Base-by-base conservation (phyloP, 2,113 vertebrate species). In the Dipodomys merriami region DNA sequence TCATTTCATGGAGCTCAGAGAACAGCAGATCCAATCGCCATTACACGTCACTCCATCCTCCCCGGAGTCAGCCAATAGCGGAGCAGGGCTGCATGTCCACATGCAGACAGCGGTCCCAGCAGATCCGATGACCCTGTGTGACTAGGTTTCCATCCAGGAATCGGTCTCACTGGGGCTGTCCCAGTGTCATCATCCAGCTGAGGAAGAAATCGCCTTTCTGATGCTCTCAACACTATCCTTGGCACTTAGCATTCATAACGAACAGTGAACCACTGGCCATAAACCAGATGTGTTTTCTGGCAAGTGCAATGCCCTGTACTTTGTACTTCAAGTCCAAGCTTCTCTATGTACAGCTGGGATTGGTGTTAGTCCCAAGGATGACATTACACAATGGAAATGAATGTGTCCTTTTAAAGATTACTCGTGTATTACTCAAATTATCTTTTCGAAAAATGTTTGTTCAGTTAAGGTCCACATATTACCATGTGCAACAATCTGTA, bases 391-490 rank as follows among this genome's bases (percentile, higher is more conserved):
- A 88, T 60, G 57, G 35, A 90, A 71, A 93, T 19, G 1, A 74
- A 82, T 64, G 44, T 65, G 46, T 74, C 83, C 27, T 46, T 86
- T 90, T 71, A 87, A 85, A 22, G 33, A 77, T 39, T 84, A 30
- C 64, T 84, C 11, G 44, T 81, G 15, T 4, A 69, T 85, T 64
- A 68, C 12, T 94, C 83, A 95, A 94, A 49, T 82, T 90, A 91
- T 49, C 25, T 6, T 19, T 82, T 91, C 85, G 44, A 67, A 76
- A 77, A 79, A 6, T 90, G 72, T 69, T 95, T 87, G 27, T 57
- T 95, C 68, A 33, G 46, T 89, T 27, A 84, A 86, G 46, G 33
- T 73, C 82, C 74, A 90, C 87, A 95, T 87, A 87, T 96, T 78
- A 87, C 39, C 33, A 62, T 16, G 39, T 60, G 71, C 44, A 82